Percentiles rank a stretch among this genome's conserved stretches.
Evolutionary conservation across 2,888 invertebrate genomes (phyloP).

Genomic region (Macaria notata): DNA sequence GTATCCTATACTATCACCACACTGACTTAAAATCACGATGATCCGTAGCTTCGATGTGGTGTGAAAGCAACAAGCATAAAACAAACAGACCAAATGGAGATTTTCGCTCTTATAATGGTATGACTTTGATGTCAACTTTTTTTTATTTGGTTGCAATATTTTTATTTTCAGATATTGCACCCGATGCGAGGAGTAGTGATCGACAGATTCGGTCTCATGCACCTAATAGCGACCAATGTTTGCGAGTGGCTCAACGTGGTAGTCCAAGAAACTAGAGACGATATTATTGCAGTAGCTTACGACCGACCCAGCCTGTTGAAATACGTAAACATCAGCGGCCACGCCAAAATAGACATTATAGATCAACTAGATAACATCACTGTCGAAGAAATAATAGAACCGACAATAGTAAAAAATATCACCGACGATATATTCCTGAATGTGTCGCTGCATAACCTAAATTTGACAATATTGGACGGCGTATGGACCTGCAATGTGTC

Average conservation of each 20-base stretch:
- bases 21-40: too few species aligned
- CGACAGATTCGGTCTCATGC: slow-evolving; percentile 95
- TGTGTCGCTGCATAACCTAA: slow-evolving; percentile 36
- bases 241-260: slow-evolving; percentile 96
- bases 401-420: slow-evolving; percentile 17
- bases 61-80: too few species aligned
- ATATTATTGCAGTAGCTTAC: slow-evolving; percentile 83
- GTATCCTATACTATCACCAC: too few species aligned
- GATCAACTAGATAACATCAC: slow-evolving; percentile 52
- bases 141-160: too few species aligned
- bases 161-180: slow-evolving; percentile 56
- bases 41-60: too few species aligned
- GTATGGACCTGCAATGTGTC: slow-evolving; percentile 70
- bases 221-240: slow-evolving; percentile 95
- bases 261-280: slow-evolving; percentile 93
- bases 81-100: too few species aligned
- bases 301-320: slow-evolving; percentile 55
- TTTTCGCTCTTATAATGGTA: too few species aligned
- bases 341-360: slow-evolving; percentile 45
- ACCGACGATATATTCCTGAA: slow-evolving; percentile 36
- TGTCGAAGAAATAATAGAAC: slow-evolving; percentile 36
- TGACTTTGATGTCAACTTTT: too few species aligned
- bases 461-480: slow-evolving; percentile 44
- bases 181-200: slow-evolving; percentile 75
- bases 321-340: slow-evolving; percentile 63